These are phyloP conservation scores for Rhinoraja longicauda DNA, from an alignment of 2,797 vertebrate genomes.

Conservation along the genomic window DNA sequence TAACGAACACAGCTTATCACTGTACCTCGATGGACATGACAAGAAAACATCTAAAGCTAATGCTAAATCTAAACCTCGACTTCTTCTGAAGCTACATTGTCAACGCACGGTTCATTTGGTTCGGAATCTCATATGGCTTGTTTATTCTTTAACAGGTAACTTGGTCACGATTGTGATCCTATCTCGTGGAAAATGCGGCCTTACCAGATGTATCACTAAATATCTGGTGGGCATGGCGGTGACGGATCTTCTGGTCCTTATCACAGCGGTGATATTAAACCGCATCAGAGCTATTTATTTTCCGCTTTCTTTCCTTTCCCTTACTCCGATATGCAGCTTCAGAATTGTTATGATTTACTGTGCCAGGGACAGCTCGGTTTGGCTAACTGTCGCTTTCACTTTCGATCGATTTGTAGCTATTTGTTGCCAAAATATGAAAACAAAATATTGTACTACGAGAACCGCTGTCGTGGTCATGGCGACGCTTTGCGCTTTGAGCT, in stretches of 20 bases:
- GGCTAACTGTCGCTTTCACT: not conserved
- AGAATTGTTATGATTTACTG: not conserved
- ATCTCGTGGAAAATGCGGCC: not conserved
- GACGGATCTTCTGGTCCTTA: not conserved
- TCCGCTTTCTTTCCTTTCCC: not conserved
- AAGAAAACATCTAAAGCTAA: too few relatives aligned
- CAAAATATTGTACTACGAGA: too few relatives aligned
- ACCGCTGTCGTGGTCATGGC: not conserved
- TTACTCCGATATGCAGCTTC: not conserved
- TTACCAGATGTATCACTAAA: not conserved
- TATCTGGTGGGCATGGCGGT: not conserved
- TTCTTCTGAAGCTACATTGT: too few relatives aligned
- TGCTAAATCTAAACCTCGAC: too few relatives aligned
- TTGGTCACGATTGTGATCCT: not conserved
- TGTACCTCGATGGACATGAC: too few relatives aligned
- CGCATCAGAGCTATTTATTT: not conserved
- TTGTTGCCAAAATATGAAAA: not conserved
- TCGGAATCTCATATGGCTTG: too few relatives aligned
- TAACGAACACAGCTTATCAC: too few relatives aligned
- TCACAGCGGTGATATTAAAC: not conserved
- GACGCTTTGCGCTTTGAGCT: not conserved
- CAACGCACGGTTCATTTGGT: too few relatives aligned
- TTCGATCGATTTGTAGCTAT: not conserved
- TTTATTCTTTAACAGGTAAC: not conserved
- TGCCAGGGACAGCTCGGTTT: not conserved